These are phyloP conservation scores for Achatina immaculata DNA, from an alignment of 1,140 invertebrate genomes.

Conservation along the genomic window DNA sequence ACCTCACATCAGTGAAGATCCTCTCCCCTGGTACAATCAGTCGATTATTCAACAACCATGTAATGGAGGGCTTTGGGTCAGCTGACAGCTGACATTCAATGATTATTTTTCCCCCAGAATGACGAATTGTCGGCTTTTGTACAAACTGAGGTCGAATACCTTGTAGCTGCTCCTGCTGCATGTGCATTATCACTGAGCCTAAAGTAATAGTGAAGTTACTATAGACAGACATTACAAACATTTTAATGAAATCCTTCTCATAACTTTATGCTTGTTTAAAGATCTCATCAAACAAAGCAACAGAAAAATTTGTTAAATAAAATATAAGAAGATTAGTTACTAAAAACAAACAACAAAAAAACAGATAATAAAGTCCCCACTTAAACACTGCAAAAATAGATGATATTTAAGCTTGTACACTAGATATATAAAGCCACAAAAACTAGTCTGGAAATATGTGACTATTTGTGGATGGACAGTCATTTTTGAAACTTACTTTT, in stretches of 20 bases:
- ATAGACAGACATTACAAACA: background rate
- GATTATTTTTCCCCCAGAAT: slow-evolving; percentile 86
- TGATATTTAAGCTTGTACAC: too few relatives aligned
- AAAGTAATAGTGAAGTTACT: background rate
- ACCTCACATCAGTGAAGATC: slow-evolving; percentile 87
- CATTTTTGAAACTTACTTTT: too few relatives aligned
- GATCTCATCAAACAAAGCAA: background rate
- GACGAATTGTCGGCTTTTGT: slow-evolving; percentile 93
- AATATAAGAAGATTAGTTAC: background rate
- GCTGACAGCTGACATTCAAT: slow-evolving; percentile 96
- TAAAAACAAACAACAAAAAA: too few relatives aligned
- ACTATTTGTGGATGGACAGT: too few relatives aligned
- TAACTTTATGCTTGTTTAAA: background rate
- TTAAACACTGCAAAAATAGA: too few relatives aligned
- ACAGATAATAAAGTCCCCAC: too few relatives aligned
- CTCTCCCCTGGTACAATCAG: slow-evolving; percentile 93
- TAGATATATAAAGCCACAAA: too few relatives aligned
- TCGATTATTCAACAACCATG: slow-evolving; percentile 88
- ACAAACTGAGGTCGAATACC: slow-evolving; percentile 95
- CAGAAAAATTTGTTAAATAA: background rate
- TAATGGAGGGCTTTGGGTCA: slow-evolving; percentile 90
- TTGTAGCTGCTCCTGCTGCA: slow-evolving; percentile 30
- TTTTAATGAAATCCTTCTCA: background rate
- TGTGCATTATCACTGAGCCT: slow-evolving; percentile 29
- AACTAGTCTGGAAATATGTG: too few relatives aligned